Evolutionary conservation across 2,113 vertebrate genomes (phyloP), one percentile per base, ranked within the genome.

Genomic region (Equus quagga): DNA sequence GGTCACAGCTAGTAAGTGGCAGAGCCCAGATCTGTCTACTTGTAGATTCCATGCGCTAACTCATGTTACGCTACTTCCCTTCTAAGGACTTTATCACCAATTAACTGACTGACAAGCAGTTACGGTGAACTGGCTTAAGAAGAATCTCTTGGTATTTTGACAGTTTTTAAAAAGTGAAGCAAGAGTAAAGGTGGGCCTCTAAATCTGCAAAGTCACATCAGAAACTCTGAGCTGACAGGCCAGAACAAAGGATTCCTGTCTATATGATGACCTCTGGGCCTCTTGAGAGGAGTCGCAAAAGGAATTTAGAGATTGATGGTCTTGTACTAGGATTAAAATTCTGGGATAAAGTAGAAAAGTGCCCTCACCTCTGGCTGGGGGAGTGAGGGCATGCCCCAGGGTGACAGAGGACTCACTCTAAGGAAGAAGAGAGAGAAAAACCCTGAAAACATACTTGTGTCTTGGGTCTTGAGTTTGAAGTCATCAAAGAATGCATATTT

Each of bases 241-340:
- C 13, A 23, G 84, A 70, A 56, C 24, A 26, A 89, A 83, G 44
- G 23, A 60, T 89, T 86, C 44, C 33, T 62, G 79, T 56, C 51
- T n/a, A 75, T 76, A 49, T 5, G 3, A 82, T 81, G 51, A 51
- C 13, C 75, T 15, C 44, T n/a, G 46, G n/a, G 64, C n/a, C 70
- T 54, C 28, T 93, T 51, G 58, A 95, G 69, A 83, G 51, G 46
- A 96, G 75, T 88, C 28, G 88, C 65, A 84, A 95, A 88, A 79
- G 18, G n/a, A 8, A 83, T 95, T 96, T 91, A 91, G 76, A 93
- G 19, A 93, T 4, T 60, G 51, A 73, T 24, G 31, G 7, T 73
- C n/a, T 93, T 3, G 4, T 64, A 54, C 19, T 24, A 76, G 51
- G 31, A 79, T 88, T 91, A 79, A 83, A 86, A 62, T 62, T 95